Evolutionary conservation across 2,797 vertebrate species (phyloP).

Genomic region (Falco biarmicus): DNA sequence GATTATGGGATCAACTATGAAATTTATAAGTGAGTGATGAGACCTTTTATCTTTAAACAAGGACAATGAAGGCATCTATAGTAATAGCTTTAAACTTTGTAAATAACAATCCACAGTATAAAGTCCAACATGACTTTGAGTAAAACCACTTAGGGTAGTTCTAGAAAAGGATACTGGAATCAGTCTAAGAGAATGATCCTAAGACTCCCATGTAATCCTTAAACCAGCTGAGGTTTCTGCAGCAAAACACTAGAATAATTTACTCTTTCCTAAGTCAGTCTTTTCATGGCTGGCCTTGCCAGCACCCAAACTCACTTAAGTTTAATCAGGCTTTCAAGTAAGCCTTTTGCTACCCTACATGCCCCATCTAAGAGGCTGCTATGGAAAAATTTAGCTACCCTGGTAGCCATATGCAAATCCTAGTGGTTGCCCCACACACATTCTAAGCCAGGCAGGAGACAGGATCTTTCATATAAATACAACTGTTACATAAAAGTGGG

Average conservation of each 20-base stretch:
- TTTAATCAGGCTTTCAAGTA: background rate
- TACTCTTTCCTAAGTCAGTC: background rate
- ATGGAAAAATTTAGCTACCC: background rate
- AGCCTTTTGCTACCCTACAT: background rate
- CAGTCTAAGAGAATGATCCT: background rate
- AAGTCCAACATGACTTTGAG: background rate
- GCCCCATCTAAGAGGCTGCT: accelerated
- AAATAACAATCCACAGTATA: background rate
- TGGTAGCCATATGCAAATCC: background rate
- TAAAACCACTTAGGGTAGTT: background rate
- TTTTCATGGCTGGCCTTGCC: background rate
- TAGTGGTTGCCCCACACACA: background rate
- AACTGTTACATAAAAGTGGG: background rate
- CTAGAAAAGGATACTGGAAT: background rate
- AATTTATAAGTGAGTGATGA: background rate
- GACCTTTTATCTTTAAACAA: background rate
- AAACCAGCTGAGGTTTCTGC: background rate
- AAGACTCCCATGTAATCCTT: background rate
- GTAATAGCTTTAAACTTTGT: background rate
- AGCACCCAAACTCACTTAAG: background rate
- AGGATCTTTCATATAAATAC: background rate
- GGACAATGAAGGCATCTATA: background rate
- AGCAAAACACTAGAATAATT: background rate
- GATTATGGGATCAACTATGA: background rate
- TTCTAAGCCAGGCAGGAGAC: background rate